Evolutionary conservation across 2,797 vertebrate genomes (phyloP).

Genomic region (Aplochiton taeniatus): DNA sequence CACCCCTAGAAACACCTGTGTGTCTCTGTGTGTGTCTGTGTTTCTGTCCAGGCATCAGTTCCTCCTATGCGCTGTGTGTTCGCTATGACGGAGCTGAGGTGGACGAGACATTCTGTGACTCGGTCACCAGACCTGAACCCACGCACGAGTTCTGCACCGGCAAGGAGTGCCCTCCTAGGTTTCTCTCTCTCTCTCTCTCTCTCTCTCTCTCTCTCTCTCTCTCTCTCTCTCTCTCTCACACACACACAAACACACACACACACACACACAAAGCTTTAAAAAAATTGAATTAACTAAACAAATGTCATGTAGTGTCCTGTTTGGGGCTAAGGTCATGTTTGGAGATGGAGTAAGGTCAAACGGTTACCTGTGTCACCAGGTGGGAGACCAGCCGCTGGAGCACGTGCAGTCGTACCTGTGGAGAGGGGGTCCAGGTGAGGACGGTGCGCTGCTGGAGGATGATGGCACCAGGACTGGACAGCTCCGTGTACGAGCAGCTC

Average conservation of each 20-base stretch:
- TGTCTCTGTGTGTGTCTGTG: too few relatives aligned
- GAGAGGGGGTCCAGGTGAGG: slow-evolving; percentile 84
- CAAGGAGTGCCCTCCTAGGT: slow-evolving; percentile 88
- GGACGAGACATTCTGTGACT: slow-evolving; percentile 85
- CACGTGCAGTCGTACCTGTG: slow-evolving; percentile 84
- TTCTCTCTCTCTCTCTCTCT: slow-evolving; percentile 29
- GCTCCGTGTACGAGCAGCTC: slow-evolving; percentile 85
- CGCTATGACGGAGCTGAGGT: slow-evolving; percentile 88
- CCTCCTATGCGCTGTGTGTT: slow-evolving; percentile 83
- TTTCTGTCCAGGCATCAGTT: slow-evolving; percentile 76
- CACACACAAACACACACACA: too few relatives aligned
- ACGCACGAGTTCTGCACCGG: slow-evolving; percentile 87
- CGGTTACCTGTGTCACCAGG: slow-evolving; percentile 49
- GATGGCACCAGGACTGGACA: slow-evolving; percentile 87
- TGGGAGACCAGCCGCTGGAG: slow-evolving; percentile 92
- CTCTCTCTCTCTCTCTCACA: too few relatives aligned
- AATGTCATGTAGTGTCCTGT: too few relatives aligned
- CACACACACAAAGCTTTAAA: too few relatives aligned
- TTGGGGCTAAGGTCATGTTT: too few relatives aligned
- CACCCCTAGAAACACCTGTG: too few relatives aligned
- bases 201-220: not conserved
- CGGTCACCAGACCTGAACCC: slow-evolving; percentile 84
- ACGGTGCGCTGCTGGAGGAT: slow-evolving; percentile 92
- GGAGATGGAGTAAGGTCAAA: too few relatives aligned
- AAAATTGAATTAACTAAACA: too few relatives aligned